A percentile compares a stretch with the other conserved stretches of the same genome.
Evolutionary conservation across 2,888 invertebrate genomes (phyloP).

Genomic region (Lochmaea crataegi): DNA sequence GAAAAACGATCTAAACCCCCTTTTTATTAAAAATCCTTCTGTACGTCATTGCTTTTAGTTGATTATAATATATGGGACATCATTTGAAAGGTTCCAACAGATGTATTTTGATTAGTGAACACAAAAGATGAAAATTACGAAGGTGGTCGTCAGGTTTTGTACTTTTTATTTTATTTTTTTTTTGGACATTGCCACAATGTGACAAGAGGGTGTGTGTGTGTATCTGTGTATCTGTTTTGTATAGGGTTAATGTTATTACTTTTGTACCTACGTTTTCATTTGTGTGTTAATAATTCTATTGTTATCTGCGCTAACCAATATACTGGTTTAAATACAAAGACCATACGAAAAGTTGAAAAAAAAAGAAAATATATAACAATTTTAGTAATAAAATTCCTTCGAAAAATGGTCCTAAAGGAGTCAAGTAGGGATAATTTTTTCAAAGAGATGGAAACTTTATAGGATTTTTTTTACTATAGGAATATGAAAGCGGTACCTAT

Average conservation of each 20-base stretch:
- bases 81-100: constrained; percentile 51
- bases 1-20: background rate
- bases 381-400: background rate
- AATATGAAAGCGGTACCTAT: background rate
- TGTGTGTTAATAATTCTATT: constrained; percentile 10
- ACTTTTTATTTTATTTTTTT: background rate
- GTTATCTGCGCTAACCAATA: background rate
- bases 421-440: too few species aligned
- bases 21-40: background rate
- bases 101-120: constrained; percentile 27
- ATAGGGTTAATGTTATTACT: constrained; percentile 8
- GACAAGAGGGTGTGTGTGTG: constrained; percentile 12
- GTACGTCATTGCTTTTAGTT: constrained; percentile 38
- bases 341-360: background rate
- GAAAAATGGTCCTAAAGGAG: too few species aligned
- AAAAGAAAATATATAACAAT: background rate
- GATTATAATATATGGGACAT: constrained; percentile 59
- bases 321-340: background rate
- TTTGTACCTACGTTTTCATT: constrained; percentile 5
- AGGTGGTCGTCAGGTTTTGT: constrained; percentile 24
- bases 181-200: constrained; percentile 8
- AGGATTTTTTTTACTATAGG: background rate
- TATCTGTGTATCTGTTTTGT: background rate
- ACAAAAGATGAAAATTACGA: constrained; percentile 27
- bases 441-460: background rate